Conservation (phyloP, 2,888 invertebrate species). For the Orchesellides sinensis region DNA sequence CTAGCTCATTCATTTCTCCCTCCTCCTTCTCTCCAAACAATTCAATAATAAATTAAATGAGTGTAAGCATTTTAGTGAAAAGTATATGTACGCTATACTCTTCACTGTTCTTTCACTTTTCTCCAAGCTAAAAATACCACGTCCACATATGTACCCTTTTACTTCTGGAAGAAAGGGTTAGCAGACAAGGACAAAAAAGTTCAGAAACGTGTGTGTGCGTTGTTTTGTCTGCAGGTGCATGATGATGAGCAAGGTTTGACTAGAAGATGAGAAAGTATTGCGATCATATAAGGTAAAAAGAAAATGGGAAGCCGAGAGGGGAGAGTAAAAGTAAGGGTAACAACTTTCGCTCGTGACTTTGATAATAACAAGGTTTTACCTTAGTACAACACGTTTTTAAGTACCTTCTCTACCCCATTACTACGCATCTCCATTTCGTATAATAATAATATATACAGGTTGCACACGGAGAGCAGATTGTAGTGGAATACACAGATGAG, state of each 20-base stretch:
- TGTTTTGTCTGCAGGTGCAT: neutral
- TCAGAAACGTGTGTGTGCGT: neutral
- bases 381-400: neutral
- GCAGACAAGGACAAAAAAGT: neutral
- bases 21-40: no score
- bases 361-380: slow-evolving; percentile 16
- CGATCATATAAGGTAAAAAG: no score
- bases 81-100: no score
- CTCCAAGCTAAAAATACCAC: neutral
- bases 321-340: slow-evolving; percentile 3
- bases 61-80: no score
- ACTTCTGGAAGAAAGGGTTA: neutral
- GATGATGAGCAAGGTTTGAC: neutral
- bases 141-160: neutral
- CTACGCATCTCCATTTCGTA: neutral
- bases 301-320: neutral
- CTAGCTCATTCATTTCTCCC: slow-evolving; percentile 36
- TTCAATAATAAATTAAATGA: slow-evolving; percentile 33
- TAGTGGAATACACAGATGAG: no score
- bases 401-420: neutral
- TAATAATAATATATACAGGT: no score
- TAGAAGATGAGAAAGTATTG: no score
- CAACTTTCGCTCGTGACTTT: slow-evolving; percentile 28
- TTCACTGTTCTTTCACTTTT: no score
- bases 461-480: no score